Evolutionary conservation across 2,888 invertebrate species (phyloP).

Genomic region (Taphrorychus bicolor): DNA sequence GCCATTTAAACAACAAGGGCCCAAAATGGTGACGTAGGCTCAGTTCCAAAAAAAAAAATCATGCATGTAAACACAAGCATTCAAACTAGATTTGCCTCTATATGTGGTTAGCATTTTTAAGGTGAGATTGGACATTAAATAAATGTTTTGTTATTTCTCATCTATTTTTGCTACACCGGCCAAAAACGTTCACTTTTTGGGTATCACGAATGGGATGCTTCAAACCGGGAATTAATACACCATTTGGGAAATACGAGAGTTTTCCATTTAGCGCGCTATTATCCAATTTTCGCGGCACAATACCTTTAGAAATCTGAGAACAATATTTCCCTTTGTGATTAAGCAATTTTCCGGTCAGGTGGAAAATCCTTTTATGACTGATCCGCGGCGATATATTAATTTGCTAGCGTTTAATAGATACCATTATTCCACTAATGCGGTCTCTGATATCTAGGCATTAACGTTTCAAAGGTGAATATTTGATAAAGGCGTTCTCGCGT

Average conservation of each 20-base stretch:
- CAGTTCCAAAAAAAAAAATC: too few relatives aligned
- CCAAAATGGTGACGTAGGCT: too few relatives aligned
- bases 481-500: conserved; percentile 12
- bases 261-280: conserved; percentile 25
- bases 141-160: too few relatives aligned
- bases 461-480: neutral
- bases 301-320: conserved; percentile 32
- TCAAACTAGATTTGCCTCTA: too few relatives aligned
- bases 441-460: neutral
- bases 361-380: conserved; percentile 28
- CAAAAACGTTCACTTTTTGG: too few relatives aligned
- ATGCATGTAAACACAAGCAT: too few relatives aligned
- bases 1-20: too few relatives aligned
- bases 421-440: conserved; percentile 9
- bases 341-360: conserved; percentile 34
- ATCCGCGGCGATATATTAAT: conserved; percentile 16
- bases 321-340: conserved; percentile 36
- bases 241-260: conserved; percentile 25
- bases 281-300: conserved; percentile 23
- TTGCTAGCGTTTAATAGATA: conserved; percentile 6
- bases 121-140: too few relatives aligned
- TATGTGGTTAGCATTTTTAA: too few relatives aligned
- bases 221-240: conserved; percentile 12
- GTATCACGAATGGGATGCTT: too few relatives aligned
- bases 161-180: too few relatives aligned